Evolutionary conservation across 2,888 invertebrate species (phyloP).

Genomic region (Idaea straminata): DNA sequence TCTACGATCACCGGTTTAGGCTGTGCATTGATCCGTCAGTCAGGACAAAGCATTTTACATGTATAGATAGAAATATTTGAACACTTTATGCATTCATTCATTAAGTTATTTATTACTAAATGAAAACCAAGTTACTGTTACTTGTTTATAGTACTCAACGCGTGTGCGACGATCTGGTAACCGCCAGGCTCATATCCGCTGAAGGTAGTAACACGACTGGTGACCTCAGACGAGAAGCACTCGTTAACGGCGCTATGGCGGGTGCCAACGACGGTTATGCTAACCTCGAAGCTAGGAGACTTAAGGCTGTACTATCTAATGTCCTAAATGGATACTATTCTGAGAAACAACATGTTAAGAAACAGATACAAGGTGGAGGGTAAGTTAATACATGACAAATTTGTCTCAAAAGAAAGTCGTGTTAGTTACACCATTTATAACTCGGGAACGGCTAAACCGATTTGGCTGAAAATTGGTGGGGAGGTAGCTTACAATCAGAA

Average conservation of each 20-base stretch:
- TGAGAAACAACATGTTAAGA: slow-evolving; percentile 96
- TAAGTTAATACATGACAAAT: slow-evolving; percentile 50
- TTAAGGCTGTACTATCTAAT: slow-evolving; percentile 87
- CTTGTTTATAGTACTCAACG: slow-evolving; percentile 59
- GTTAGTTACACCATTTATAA: no score
- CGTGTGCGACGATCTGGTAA: slow-evolving; percentile 66
- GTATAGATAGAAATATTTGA: no score
- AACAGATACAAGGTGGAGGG: slow-evolving; percentile 93
- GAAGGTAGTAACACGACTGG: slow-evolving; percentile 61
- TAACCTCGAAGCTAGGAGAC: slow-evolving; percentile 86
- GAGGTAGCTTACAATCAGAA: no score
- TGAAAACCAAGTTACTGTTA: neutral
- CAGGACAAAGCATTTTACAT: no score
- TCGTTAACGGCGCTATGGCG: slow-evolving; percentile 69
- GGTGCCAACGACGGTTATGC: slow-evolving; percentile 83
- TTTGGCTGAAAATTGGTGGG: no score
- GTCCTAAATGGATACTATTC: slow-evolving; percentile 93
- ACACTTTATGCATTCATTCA: slow-evolving; percentile 5
- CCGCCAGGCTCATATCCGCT: slow-evolving; percentile 62
- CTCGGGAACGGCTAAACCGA: no score
- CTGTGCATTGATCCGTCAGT: no score
- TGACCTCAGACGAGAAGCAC: slow-evolving; percentile 64
- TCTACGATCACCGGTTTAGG: no score
- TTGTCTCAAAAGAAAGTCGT: no score
- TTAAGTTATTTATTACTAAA: slow-evolving; percentile 1